phyloP scores from a whole-genome alignment of 2,888 invertebrate species.

The Hydrotaea diabolus region DNA sequence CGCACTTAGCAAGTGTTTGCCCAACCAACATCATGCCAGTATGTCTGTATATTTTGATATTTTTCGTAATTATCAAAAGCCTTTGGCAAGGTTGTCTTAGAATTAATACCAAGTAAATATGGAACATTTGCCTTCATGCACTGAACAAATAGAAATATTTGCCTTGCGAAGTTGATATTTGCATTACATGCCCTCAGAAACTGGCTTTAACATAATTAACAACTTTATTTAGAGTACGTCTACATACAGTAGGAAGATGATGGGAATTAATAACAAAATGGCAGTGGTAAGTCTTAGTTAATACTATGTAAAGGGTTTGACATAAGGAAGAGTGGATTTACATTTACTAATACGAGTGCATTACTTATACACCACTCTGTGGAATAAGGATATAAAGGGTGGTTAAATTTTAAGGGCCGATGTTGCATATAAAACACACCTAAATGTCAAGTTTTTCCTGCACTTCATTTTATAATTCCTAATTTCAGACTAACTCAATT shows the following conservation, averaged over 20 bases:
- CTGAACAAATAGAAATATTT: constrained; percentile 8
- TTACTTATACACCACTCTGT: too few relatives aligned
- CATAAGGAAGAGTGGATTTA: too few relatives aligned
- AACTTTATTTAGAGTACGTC: constrained; percentile 5
- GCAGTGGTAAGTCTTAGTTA: background rate
- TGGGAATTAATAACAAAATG: constrained; percentile 12
- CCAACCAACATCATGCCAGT: background rate
- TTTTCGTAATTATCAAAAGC: background rate
- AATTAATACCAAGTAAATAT: background rate
- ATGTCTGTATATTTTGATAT: background rate
- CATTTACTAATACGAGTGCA: too few relatives aligned
- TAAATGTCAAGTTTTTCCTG: too few relatives aligned
- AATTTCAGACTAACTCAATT: too few relatives aligned
- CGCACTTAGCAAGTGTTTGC: background rate
- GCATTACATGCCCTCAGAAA: background rate
- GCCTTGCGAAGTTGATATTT: constrained; percentile 2
- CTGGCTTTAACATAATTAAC: constrained; percentile 32
- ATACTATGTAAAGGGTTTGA: background rate
- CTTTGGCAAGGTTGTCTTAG: background rate
- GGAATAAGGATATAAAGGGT: too few relatives aligned
- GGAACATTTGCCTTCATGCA: background rate
- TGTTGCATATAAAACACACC: too few relatives aligned
- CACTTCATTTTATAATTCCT: too few relatives aligned
- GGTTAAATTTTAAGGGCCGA: too few relatives aligned
- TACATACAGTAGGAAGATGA: background rate